Percentiles rank a stretch among this genome's conserved stretches.
Evolutionary conservation across 2,797 vertebrate species (phyloP).

Genomic region (Sardinella longiceps): DNA sequence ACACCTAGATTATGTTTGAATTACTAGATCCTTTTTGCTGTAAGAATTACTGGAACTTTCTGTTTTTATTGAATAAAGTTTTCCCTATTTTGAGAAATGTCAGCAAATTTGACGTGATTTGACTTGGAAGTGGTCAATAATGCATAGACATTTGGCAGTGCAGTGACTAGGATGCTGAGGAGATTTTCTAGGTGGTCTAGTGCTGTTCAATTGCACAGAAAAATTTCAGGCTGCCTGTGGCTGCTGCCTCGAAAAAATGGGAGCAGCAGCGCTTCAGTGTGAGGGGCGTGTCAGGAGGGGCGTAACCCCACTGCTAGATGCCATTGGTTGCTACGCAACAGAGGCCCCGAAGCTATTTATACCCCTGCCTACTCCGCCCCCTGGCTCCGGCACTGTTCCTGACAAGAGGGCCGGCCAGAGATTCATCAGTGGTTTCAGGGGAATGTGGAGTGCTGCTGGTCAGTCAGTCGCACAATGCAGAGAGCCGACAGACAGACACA

Average conservation of each 20-base stretch:
- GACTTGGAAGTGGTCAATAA: not conserved
- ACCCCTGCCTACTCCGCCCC: constrained; percentile 75
- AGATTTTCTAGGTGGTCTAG: constrained; percentile 1
- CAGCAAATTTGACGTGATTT: not conserved
- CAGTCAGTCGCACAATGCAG: not conserved
- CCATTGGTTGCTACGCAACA: constrained; percentile 86
- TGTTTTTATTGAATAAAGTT: not conserved
- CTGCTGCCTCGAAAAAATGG: constrained; percentile 73
- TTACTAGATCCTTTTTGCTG: too few relatives aligned
- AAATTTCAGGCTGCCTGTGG: constrained; percentile 65
- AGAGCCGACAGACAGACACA: not conserved
- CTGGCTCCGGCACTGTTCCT: constrained; percentile 68
- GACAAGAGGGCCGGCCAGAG: constrained; percentile 58
- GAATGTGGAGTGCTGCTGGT: not conserved
- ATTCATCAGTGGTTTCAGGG: constrained; percentile 37
- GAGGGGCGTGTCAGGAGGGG: constrained; percentile 79
- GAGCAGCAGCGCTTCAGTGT: constrained; percentile 78
- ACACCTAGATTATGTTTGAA: too few relatives aligned
- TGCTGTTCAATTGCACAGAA: constrained; percentile 45
- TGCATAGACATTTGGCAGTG: not conserved
- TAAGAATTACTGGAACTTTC: not conserved
- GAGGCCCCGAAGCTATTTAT: constrained; percentile 83
- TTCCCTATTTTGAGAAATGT: not conserved
- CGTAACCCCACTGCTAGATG: constrained; percentile 79
- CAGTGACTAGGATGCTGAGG: not conserved